phyloP scores from a whole-genome alignment of 1,140 invertebrate species.

The Zaprionus davidi region DNA sequence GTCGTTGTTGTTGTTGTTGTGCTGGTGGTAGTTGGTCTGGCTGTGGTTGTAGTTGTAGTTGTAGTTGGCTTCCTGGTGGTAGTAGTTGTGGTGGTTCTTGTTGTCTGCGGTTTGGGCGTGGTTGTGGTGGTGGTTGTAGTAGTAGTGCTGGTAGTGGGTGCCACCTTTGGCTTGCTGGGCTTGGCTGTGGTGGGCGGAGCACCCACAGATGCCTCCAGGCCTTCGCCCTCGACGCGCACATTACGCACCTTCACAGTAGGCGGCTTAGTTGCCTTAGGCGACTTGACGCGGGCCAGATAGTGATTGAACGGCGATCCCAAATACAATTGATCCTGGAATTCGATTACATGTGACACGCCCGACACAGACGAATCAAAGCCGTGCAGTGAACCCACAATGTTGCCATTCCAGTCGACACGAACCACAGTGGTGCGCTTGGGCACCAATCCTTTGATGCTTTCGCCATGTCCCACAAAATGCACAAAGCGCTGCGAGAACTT shows the following conservation, averaged over 20 bases:
- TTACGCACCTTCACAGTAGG: slow-evolving; percentile 82
- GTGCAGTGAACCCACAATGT: slow-evolving; percentile 87
- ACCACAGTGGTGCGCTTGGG: slow-evolving; percentile 85
- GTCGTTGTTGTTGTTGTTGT: slow-evolving; percentile 76
- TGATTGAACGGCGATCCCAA: slow-evolving; percentile 89
- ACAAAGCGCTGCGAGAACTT: slow-evolving; percentile 69
- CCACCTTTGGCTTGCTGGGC: slow-evolving; percentile 49
- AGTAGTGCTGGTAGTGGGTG: slow-evolving; percentile 57
- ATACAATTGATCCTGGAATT: slow-evolving; percentile 85
- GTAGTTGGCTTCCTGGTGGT: slow-evolving; percentile 51
- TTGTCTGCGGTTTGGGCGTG: slow-evolving; percentile 48
- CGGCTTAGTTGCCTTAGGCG: slow-evolving; percentile 85
- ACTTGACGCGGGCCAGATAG: slow-evolving; percentile 87
- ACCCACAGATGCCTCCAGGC: slow-evolving; percentile 68
- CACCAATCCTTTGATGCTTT: slow-evolving; percentile 64
- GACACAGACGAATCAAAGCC: slow-evolving; percentile 84
- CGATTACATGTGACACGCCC: slow-evolving; percentile 86
- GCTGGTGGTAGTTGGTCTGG: slow-evolving; percentile 44
- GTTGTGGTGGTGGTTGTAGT: slow-evolving; percentile 59
- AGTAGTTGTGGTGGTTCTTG: slow-evolving; percentile 50
- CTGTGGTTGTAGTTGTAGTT: slow-evolving; percentile 51
- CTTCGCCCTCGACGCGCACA: slow-evolving; percentile 75
- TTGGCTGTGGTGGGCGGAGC: slow-evolving; percentile 51
- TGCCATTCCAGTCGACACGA: slow-evolving; percentile 87
- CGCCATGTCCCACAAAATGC: slow-evolving; percentile 85